phyloP scores from a whole-genome alignment of 2,113 vertebrate species.

The Gopherus flavomarginatus region DNA sequence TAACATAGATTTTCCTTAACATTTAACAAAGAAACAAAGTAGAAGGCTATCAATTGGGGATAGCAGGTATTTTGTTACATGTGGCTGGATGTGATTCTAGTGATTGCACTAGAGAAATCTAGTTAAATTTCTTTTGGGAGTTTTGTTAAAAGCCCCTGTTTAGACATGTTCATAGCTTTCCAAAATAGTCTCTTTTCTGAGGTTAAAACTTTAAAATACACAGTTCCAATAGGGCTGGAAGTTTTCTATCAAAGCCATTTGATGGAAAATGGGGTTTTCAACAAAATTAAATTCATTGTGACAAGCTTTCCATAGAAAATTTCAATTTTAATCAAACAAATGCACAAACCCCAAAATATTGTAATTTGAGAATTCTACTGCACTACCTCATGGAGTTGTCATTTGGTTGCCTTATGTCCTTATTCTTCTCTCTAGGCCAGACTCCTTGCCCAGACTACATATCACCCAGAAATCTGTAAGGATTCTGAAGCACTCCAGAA shows the following conservation, averaged over 20 bases:
- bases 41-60: neutral
- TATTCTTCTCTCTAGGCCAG: neutral
- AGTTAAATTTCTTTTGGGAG: neutral
- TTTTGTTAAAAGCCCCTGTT: neutral
- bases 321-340: neutral
- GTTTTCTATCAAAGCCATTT: neutral
- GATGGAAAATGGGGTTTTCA: neutral
- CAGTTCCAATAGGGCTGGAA: neutral
- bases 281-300: neutral
- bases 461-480: neutral
- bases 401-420: neutral
- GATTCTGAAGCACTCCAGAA: neutral
- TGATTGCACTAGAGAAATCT: neutral
- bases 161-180: neutral
- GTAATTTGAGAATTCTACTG: neutral
- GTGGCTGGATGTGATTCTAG: neutral
- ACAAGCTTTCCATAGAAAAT: neutral
- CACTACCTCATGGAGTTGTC: neutral
- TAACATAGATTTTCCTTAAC: no score
- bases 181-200: fast-evolving
- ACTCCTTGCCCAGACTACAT: neutral
- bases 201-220: neutral
- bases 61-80: neutral
- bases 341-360: fast-evolving
- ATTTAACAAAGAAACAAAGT: neutral